Conservation (phyloP, 1,140 invertebrate genomes). For the Drosophila nigromelanica region DNA sequence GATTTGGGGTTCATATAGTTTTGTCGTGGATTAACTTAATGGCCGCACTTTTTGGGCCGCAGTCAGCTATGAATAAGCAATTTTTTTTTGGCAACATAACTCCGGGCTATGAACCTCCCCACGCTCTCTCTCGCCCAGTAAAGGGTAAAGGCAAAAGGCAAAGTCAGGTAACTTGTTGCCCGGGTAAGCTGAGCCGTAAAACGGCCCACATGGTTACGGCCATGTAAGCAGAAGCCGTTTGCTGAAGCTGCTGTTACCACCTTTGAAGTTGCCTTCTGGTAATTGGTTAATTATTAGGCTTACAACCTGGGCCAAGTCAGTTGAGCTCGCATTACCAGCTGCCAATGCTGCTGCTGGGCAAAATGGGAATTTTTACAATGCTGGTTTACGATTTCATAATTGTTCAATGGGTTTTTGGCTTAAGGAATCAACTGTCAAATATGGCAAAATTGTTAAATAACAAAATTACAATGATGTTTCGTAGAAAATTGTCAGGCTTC, state of each 20-base stretch:
- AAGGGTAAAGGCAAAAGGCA: conserved; percentile 6
- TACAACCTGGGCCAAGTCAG: not conserved
- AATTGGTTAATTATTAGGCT: conserved; percentile 50
- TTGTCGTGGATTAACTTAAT: conserved; percentile 36
- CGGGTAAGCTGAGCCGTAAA: conserved; percentile 28
- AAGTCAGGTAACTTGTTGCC: conserved; percentile 12
- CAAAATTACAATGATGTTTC: not conserved
- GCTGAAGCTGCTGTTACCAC: not conserved
- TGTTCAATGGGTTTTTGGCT: conserved; percentile 9
- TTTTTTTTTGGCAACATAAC: conserved; percentile 31
- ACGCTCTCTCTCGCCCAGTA: not conserved
- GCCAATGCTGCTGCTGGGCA: conserved; percentile 1
- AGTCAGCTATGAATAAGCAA: conserved; percentile 46
- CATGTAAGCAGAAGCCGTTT: not conserved
- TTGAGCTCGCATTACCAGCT: not conserved
- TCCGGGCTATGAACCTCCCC: not conserved
- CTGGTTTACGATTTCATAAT: conserved; percentile 31
- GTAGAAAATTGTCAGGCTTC: too few species aligned
- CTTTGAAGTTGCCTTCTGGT: conserved; percentile 35
- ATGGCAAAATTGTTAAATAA: not conserved
- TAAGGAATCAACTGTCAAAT: not conserved
- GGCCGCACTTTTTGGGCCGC: conserved; percentile 35
- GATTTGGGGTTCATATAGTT: conserved; percentile 14
- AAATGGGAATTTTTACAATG: conserved; percentile 2
- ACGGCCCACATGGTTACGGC: not conserved